Evolutionary conservation across 1,140 invertebrate genomes (phyloP), one percentile per base, ranked within the genome.

Genomic region (Zaprionus lachaisei): DNA sequence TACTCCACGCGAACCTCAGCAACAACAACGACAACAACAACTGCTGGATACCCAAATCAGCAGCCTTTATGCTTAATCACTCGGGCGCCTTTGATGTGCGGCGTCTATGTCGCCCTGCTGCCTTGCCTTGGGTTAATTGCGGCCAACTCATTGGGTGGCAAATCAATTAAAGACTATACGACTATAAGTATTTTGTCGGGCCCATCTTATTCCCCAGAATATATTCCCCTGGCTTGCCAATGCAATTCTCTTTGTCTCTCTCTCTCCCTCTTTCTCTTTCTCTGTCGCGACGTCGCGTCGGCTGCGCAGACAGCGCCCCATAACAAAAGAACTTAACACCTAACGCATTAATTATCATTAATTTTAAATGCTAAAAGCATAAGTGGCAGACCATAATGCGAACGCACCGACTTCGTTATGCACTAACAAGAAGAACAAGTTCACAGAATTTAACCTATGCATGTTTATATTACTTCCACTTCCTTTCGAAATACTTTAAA

Each of bases 141-240:
- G 81, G 73, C 78, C 78, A 87, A 79, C 84, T 89, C 84, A 84
- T 87, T 87, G 84, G 84, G 84, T 87, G 84, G 84, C 84, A 84
- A 89, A 87, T 90, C 84, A 89, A 89, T 89, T 89, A 84, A 89
- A 77, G 63, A 73, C 28, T 17, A 54, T 38, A 63, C 31, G 68
- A 60, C 44, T 58, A 54, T 63, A 72, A 72, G 69, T 58, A 72
- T 72, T 55, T 56, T 22, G 58, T 55, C 24, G 15, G 28, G 55
- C 51, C 26, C 71, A 62, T 61, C 51, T 28, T 44, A 54, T 77
- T 82, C 76, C 9, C 61, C 34, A 72, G 83, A 77, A 77, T 44
- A 47, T 38, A 28, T 37, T 12, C 22, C 22, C 5, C 12, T 2
- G 17, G 17, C 17, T 54, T 54, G 11, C 20, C 49, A 38, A 41